Conservation (phyloP, 2,888 invertebrate genomes). For the Philonicus albiceps region DNA sequence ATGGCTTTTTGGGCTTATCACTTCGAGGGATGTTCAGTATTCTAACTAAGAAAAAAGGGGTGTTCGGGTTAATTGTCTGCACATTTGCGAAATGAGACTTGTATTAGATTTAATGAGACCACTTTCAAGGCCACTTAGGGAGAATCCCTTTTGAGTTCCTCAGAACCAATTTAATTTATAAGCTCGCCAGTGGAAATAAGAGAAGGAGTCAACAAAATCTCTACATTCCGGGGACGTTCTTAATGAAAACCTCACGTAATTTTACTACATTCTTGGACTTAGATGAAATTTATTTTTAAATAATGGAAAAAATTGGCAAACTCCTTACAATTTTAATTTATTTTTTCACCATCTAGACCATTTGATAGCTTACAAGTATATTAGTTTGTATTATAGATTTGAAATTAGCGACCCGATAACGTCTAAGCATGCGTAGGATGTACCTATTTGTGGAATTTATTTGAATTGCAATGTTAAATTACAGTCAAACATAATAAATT, state of each 20-base stretch:
- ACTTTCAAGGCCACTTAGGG: neutral
- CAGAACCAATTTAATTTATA: neutral
- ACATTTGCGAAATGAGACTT: neutral
- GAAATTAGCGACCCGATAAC: too few species aligned
- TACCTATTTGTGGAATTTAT: too few species aligned
- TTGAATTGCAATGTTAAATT: too few species aligned
- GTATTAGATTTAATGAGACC: neutral
- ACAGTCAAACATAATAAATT: too few species aligned
- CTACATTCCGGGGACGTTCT: neutral
- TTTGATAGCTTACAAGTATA: too few species aligned
- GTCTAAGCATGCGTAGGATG: too few species aligned
- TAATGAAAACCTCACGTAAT: neutral
- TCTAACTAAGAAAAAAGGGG: neutral
- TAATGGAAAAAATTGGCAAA: too few species aligned
- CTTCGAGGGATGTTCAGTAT: neutral
- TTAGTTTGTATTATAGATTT: too few species aligned
- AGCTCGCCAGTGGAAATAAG: neutral
- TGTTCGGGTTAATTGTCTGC: neutral
- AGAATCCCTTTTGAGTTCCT: neutral
- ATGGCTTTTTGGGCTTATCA: neutral
- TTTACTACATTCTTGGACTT: neutral
- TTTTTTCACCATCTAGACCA: too few species aligned
- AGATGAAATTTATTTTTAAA: too few species aligned
- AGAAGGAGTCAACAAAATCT: neutral
- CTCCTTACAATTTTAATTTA: too few species aligned